These are phyloP conservation scores for Sceloporus undulatus DNA, from an alignment of 2,113 vertebrate genomes.

Conservation along the genomic window DNA sequence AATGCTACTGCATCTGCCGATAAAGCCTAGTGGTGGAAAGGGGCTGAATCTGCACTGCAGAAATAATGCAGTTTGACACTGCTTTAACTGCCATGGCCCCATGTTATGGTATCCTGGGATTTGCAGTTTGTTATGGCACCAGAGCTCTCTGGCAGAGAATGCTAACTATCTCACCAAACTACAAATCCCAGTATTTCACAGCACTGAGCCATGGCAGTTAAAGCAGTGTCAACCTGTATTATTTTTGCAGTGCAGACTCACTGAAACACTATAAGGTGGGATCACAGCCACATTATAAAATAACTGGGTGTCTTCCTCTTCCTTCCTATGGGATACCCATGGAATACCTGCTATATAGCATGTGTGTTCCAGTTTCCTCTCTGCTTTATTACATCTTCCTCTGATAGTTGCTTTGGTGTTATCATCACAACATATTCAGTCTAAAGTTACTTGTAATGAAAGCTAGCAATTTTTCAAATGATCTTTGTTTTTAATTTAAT, in stretches of 20 bases:
- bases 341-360: neutral
- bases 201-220: too few relatives aligned
- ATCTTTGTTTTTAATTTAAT: slow-evolving; percentile 4
- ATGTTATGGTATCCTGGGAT: too few relatives aligned
- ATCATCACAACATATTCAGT: neutral
- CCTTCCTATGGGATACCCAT: neutral
- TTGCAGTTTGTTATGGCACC: too few relatives aligned
- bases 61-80: too few relatives aligned
- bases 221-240: too few relatives aligned
- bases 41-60: too few relatives aligned
- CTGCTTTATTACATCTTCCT: neutral
- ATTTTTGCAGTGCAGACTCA: too few relatives aligned
- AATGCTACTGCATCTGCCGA: neutral
- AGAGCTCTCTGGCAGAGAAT: too few relatives aligned
- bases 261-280: neutral
- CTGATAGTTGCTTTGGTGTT: neutral
- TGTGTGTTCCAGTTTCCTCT: neutral
- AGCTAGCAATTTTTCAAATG: neutral
- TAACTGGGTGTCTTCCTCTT: too few relatives aligned
- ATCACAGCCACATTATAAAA: neutral
- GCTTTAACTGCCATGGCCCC: too few relatives aligned
- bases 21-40: neutral
- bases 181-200: too few relatives aligned
- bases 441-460: neutral
- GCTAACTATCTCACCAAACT: too few relatives aligned